These are phyloP conservation scores for Drosophila navojoa DNA, from an alignment of 1,140 invertebrate genomes.

Conservation along the genomic window DNA sequence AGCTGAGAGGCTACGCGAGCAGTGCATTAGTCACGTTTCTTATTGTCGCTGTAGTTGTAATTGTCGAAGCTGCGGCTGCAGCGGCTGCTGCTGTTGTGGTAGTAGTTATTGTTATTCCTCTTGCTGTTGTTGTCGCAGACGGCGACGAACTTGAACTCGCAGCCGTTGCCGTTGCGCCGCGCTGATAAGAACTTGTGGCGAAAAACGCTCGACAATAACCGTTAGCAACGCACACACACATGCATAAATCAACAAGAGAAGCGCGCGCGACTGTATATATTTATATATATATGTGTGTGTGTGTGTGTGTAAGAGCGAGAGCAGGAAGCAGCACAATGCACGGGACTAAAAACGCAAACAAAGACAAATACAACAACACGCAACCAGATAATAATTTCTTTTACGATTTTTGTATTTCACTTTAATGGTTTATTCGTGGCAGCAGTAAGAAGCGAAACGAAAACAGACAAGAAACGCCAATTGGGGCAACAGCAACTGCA, in stretches of 20 bases:
- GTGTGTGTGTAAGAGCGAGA: constrained; percentile 15
- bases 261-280: constrained; percentile 2
- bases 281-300: constrained; percentile 13
- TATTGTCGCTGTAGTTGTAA: constrained; percentile 28
- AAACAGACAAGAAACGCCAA: constrained; percentile 24
- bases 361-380: constrained; percentile 23
- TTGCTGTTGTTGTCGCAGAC: constrained; percentile 12
- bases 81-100: neutral
- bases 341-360: constrained; percentile 37
- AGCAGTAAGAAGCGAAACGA: constrained; percentile 26
- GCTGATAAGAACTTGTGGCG: constrained; percentile 44
- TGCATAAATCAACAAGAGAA: constrained; percentile 15
- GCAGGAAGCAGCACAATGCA: constrained; percentile 49
- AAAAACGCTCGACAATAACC: constrained; percentile 38
- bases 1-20: constrained; percentile 79
- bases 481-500: constrained; percentile 36
- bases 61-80: constrained; percentile 3
- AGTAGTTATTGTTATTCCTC: no score
- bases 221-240: constrained; percentile 11
- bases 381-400: constrained; percentile 49
- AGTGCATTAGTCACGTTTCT: constrained; percentile 75
- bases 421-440: constrained; percentile 38
- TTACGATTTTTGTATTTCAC: constrained; percentile 22
- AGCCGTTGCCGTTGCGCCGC: constrained; percentile 9
- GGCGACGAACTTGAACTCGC: constrained; percentile 30